phyloP scores from a whole-genome alignment of 92 coral and sea anemone species.

The Phenganax marumi region DNA sequence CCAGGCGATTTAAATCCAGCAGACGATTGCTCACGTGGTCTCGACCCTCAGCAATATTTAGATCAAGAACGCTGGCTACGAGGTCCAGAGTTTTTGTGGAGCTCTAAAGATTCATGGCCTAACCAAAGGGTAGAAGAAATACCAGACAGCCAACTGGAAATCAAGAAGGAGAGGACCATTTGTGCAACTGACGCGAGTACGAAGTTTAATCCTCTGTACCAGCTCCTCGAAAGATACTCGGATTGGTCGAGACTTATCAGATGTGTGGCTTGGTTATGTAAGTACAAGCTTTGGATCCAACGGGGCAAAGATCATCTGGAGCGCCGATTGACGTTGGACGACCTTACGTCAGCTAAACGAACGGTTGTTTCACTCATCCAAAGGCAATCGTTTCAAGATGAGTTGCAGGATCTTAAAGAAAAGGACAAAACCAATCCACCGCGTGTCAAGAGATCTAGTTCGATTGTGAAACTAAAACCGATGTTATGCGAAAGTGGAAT shows the following conservation, averaged over 20 bases:
- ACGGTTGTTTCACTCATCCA: neutral
- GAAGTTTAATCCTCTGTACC: no score
- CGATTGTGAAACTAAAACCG: neutral
- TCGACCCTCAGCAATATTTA: slow-evolving; percentile 25
- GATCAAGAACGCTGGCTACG: slow-evolving; percentile 27
- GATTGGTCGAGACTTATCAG: neutral
- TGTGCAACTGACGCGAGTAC: neutral
- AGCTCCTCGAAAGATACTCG: neutral
- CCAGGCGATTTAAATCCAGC: slow-evolving; percentile 31
- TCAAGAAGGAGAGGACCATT: neutral
- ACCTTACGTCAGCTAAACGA: neutral
- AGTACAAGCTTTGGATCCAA: neutral
- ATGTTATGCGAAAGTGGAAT: neutral
- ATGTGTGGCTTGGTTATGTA: neutral
- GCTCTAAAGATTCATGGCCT: neutral
- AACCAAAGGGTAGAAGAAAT: neutral
- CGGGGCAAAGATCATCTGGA: neutral
- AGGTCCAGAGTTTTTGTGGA: slow-evolving; percentile 43
- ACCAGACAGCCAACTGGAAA: neutral
- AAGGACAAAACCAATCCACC: neutral
- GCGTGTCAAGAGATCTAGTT: neutral
- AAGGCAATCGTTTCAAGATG: neutral
- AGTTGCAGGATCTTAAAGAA: neutral
- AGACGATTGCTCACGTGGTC: slow-evolving; percentile 39
- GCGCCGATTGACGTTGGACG: neutral